Evolutionary conservation across 2,888 invertebrate genomes (phyloP), one percentile per base, ranked within the genome.

Genomic region (Sarcophaga variegata): DNA sequence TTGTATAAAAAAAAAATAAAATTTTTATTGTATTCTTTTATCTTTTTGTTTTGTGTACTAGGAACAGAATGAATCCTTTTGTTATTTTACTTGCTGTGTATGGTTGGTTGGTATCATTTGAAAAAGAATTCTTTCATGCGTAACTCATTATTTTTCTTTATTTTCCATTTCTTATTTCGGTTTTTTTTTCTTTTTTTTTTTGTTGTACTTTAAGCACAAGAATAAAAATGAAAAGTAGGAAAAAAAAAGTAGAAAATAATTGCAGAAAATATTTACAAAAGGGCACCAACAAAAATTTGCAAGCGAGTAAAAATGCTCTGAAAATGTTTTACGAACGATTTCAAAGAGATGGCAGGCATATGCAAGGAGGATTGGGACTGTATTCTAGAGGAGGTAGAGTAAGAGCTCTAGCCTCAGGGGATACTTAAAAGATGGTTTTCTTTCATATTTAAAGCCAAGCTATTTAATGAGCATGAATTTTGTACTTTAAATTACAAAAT

Each of bases 81-180:
- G 87, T 85, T 89, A 83, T 89, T 88, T 85, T 79, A 76, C 78
- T 81, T 86, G 74, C 78, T 81, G 60, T 80, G 60, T 80, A 83
- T 83, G 86, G 77, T 75, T 83, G 83, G 63, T 70, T 83, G 83
- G 63, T 70, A 83, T 78, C 81, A 81, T 78, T 76, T 88, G 90
- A 90, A 92, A 93, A 91, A 90, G 91, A 91, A 90, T 84, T 91
- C 90, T 92, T 89, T 92, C 92, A 93, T 93, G 93, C 93, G 93
- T 92, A 91, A 90, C 91, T 92, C 93, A 93, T 93, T 92, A 92
- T 93, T 91, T 91, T 90, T 90, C 89, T 88, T 88, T 89, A 82
- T 86, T 81, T 86, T 79, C 27, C 49, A 71, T 72, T 6, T 54
- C 59, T 82, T 81, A 22, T 4, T 54, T 49, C 17, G 2, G 4